Evolutionary conservation across 2,113 vertebrate species (phyloP).

Genomic region (Boleophthalmus pectinirostris): DNA sequence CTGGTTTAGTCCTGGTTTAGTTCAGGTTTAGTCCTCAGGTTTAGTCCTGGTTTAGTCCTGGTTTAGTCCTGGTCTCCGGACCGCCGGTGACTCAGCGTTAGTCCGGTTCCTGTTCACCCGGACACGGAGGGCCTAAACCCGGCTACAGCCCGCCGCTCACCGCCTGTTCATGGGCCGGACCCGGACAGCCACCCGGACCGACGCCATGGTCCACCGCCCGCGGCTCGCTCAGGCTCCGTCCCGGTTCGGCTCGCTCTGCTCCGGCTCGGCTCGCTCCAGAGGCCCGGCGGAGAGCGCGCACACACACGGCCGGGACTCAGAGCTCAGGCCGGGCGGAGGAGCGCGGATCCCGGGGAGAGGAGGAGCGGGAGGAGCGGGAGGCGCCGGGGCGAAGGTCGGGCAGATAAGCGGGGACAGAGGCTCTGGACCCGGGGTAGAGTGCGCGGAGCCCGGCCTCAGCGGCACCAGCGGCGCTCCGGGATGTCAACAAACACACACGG

Average conservation of each 20-base stretch:
- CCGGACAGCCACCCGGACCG: slow-evolving; percentile 94
- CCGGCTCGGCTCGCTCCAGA: background rate
- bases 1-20: too few species aligned
- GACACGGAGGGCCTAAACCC: background rate
- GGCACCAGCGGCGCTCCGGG: background rate
- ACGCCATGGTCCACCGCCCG: slow-evolving; percentile 84
- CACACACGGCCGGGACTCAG: too few species aligned
- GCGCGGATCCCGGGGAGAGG: background rate
- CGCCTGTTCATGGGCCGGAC: slow-evolving; percentile 92
- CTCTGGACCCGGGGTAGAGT: background rate
- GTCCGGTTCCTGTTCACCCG: background rate
- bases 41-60: too few species aligned
- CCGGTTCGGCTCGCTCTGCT: background rate
- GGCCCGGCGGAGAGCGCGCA: background rate
- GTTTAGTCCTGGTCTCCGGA: too few species aligned
- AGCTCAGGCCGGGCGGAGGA: background rate
- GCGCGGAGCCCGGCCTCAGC: background rate
- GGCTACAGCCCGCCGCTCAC: slow-evolving; percentile 70
- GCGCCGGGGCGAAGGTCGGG: background rate
- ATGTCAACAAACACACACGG: slow-evolving; percentile 38
- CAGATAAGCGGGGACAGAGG: too few species aligned
- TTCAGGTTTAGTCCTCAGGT: too few species aligned
- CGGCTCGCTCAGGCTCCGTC: slow-evolving; percentile 20
- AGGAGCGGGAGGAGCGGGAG: background rate
- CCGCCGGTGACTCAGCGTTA: too few species aligned